Conservation (phyloP, 2,888 invertebrate genomes). For the Plemyria rubiginata region DNA sequence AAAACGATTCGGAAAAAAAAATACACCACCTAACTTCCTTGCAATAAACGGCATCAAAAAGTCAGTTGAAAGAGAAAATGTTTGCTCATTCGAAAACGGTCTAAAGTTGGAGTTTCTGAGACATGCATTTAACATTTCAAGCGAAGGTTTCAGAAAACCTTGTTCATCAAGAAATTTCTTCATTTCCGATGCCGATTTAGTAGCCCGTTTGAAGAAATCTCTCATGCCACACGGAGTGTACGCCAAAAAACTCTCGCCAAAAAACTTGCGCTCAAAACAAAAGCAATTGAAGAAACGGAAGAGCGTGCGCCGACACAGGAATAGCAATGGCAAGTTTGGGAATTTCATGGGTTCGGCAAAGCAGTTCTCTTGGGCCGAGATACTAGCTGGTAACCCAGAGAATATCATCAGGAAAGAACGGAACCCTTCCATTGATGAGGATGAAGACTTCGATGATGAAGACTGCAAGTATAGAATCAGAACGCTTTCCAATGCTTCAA, state of each 20-base stretch:
- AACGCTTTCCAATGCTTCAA: constrained; percentile 72
- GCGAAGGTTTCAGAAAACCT: constrained; percentile 76
- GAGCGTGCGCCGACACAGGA: constrained; percentile 72
- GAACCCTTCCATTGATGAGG: constrained; percentile 53
- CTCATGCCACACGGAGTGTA: constrained; percentile 80
- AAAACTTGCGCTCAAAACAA: constrained; percentile 86
- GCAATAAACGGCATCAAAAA: constrained; percentile 74
- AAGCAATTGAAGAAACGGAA: constrained; percentile 73
- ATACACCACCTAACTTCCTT: constrained; percentile 70
- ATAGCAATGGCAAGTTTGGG: constrained; percentile 79
- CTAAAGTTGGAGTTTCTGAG: constrained; percentile 74
- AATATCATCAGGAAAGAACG: constrained; percentile 84
- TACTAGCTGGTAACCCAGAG: constrained; percentile 87
- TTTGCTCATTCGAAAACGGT: constrained; percentile 73
- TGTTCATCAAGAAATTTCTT: constrained; percentile 79
- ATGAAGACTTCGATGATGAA: constrained; percentile 65
- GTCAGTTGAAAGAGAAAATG: constrained; percentile 73
- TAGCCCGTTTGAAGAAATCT: constrained; percentile 75
- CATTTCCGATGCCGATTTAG: constrained; percentile 76
- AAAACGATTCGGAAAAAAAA: constrained; percentile 71
- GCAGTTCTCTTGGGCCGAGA: constrained; percentile 88
- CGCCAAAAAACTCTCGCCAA: constrained; percentile 84
- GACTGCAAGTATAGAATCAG: constrained; percentile 77
- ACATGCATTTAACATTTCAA: constrained; percentile 74
- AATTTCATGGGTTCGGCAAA: constrained; percentile 81